Evolutionary conservation across 2,888 invertebrate species (phyloP).

Genomic region (Hofmannophila pseudospretella): DNA sequence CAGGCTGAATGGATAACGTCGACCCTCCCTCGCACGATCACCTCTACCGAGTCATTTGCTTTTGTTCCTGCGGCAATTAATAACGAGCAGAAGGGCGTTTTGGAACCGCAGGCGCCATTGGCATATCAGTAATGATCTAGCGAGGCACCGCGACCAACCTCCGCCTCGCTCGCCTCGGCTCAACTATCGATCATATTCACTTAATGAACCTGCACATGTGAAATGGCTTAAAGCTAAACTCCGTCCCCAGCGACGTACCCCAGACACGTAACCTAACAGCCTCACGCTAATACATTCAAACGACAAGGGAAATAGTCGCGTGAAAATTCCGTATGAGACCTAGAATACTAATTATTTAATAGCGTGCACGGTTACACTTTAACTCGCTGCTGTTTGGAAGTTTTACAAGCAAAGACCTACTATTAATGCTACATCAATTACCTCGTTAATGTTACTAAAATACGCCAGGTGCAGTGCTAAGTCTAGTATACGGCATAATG

Average conservation of each 20-base stretch:
- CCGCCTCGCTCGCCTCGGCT: slow-evolving; percentile 25
- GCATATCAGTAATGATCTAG: slow-evolving; percentile 72
- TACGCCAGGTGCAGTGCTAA: background rate
- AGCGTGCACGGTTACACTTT: slow-evolving; percentile 41
- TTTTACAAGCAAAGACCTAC: slow-evolving; percentile 11
- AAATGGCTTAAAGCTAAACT: slow-evolving; percentile 28
- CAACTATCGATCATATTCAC: slow-evolving; percentile 62
- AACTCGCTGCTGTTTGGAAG: slow-evolving; percentile 20
- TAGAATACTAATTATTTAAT: slow-evolving; percentile 48
- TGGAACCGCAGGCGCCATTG: slow-evolving; percentile 63
- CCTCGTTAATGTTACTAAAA: background rate
- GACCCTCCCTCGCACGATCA: slow-evolving; percentile 71
- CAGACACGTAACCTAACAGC: slow-evolving; percentile 13
- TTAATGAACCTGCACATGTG: slow-evolving; percentile 42
- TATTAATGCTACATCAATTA: slow-evolving; percentile 1
- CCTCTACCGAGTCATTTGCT: slow-evolving; percentile 76
- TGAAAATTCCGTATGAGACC: slow-evolving; percentile 30
- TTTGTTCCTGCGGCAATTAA: slow-evolving; percentile 76
- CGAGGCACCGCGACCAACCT: slow-evolving; percentile 41
- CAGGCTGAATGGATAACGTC: slow-evolving; percentile 73
- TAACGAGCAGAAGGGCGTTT: slow-evolving; percentile 71
- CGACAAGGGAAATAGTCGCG: slow-evolving; percentile 28
- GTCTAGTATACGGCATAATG: background rate
- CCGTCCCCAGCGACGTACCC: slow-evolving; percentile 12
- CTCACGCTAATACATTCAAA: slow-evolving; percentile 21